phyloP scores from a whole-genome alignment of 2,888 invertebrate genomes.

The Lobophora halterata region DNA sequence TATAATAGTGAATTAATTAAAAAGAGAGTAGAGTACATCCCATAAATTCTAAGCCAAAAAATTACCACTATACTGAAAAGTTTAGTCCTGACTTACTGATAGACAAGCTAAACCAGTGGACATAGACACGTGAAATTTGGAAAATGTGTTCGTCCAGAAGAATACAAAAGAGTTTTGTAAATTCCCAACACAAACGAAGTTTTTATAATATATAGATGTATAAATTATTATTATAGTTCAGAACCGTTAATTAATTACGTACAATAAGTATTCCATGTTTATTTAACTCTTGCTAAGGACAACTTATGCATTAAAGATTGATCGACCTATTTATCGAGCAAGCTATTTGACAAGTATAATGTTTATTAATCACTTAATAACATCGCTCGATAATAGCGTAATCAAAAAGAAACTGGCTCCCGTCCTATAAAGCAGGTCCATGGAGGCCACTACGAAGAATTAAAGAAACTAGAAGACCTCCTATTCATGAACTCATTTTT shows the following conservation, averaged over 20 bases:
- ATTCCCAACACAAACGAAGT: too few species aligned
- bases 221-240: too few species aligned
- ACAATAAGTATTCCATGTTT: neutral
- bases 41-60: too few species aligned
- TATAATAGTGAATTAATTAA: too few species aligned
- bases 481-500: neutral
- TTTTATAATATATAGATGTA: neutral
- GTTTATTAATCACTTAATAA: constrained; percentile 32
- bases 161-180: too few species aligned
- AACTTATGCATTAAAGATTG: neutral
- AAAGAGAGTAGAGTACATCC: too few species aligned
- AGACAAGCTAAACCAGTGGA: too few species aligned
- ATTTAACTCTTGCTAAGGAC: neutral
- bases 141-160: too few species aligned
- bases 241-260: too few species aligned
- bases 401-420: constrained; percentile 39
- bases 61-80: too few species aligned
- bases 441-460: constrained; percentile 36
- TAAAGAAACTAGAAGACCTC: constrained; percentile 14
- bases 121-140: too few species aligned
- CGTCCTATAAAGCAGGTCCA: constrained; percentile 37
- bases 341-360: constrained; percentile 26
- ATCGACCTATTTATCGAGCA: constrained; percentile 8
- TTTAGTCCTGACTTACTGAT: too few species aligned
- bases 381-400: constrained; percentile 37